Evolutionary conservation across 2,113 vertebrate species (phyloP), one percentile per base, ranked within the genome.

Genomic region (Cyanistes caeruleus): DNA sequence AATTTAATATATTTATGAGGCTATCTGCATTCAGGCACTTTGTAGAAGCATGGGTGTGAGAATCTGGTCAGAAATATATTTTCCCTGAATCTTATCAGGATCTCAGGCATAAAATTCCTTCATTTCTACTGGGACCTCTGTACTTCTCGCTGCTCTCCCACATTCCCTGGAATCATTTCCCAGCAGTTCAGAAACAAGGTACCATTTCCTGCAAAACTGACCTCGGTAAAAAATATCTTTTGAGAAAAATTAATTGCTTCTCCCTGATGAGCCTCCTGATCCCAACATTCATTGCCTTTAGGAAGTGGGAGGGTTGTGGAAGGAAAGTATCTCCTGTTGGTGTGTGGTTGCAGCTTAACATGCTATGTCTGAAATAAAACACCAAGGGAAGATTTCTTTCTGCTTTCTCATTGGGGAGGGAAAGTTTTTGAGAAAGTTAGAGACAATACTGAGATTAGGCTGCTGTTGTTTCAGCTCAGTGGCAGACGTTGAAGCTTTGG

Each of bases 401-500:
- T 52, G 30, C 87, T 72, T 84, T 84, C 67, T 84, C 8, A 5
- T 90, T 98, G 97, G 97, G 97, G 97, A 98, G 97, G 96, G 98
- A 95, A 97, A 98, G 96, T 90, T 90, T 91, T 81, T 86, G 46
- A 87, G 98, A 98, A 96, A 95, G 95, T 93, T 97, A 97, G 98
- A 98, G 98, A 98, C 98, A 98, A 98, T 98, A 98, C 96, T 83
- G 90, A 98, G 98, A 98, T 98, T 98, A 98, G 97, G 97, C 97
- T 97, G 98, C 98, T 98, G 98, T 98, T 99, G 98, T 99, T 98
- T 98, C 97, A 98, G 98, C 98, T 98, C 97, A 97, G 96, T 97
- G 97, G 98, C 97, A 97, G 98, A 98, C 98, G 97, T 98, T 98
- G 98, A 98, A 98, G 98, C 95, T 97, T 97, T 98, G 98, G 99